Percentiles rank a stretch among this genome's conserved stretches.
These are phyloP conservation scores for Tachina fera DNA, from an alignment of 2,888 invertebrate species.

Conservation along the genomic window DNA sequence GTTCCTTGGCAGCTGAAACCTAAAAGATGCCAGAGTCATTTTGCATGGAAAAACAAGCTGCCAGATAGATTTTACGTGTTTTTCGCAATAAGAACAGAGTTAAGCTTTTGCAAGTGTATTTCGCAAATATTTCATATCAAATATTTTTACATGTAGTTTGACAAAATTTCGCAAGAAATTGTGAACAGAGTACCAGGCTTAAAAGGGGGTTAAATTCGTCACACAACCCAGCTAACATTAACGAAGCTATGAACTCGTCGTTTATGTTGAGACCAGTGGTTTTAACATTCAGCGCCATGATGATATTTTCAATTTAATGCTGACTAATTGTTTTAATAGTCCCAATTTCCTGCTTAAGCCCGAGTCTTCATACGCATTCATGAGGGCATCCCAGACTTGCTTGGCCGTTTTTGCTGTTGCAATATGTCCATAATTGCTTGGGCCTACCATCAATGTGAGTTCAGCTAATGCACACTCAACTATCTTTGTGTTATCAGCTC, in stretches of 20 bases:
- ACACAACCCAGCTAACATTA: not conserved
- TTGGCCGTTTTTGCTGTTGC: not conserved
- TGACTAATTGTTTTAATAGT: not conserved
- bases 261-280: not conserved
- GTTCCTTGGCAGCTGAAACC: no score
- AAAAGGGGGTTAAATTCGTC: no score
- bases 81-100: no score
- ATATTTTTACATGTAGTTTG: no score
- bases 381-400: not conserved
- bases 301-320: not conserved
- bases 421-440: constrained; percentile 18
- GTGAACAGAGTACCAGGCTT: no score
- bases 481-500: no score
- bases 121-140: no score
- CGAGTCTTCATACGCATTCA: constrained; percentile 8
- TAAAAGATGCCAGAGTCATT: no score
- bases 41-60: no score
- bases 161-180: no score
- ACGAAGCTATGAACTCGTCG: not conserved
- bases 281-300: not conserved
- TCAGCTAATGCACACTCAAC: constrained; percentile 8
- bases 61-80: no score
- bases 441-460: not conserved
- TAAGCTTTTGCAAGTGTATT: no score
- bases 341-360: constrained; percentile 12